Conservation (phyloP, 2,113 vertebrate genomes). For the Gnathonemus longibarbis region DNA sequence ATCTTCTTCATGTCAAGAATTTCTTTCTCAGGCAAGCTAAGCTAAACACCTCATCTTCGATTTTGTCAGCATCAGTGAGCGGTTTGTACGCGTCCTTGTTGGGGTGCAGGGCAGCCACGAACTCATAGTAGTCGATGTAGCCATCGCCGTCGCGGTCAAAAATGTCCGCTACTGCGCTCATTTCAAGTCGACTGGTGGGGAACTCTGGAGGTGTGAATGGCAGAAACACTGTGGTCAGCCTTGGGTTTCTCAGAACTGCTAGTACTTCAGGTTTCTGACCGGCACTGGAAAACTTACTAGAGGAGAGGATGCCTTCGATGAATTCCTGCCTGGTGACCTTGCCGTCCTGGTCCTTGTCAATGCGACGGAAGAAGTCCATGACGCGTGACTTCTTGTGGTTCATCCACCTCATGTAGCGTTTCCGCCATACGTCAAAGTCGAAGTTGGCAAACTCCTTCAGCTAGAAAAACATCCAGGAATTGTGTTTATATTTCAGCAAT, state of each 20-base stretch:
- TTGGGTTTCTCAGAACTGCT: background rate
- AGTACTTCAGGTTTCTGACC: background rate
- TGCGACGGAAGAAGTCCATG: constrained; percentile 98
- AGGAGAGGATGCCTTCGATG: constrained; percentile 95
- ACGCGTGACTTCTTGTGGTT: constrained; percentile 98
- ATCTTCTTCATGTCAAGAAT: background rate
- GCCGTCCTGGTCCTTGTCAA: constrained; percentile 97
- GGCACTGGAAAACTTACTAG: constrained; percentile 69
- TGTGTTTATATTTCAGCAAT: background rate
- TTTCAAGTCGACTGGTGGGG: constrained; percentile 91
- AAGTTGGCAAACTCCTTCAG: constrained; percentile 96
- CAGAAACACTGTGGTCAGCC: background rate
- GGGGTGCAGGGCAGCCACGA: constrained; percentile 94
- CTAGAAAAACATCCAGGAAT: constrained; percentile 46
- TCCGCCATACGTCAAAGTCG: constrained; percentile 96
- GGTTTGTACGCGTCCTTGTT: constrained; percentile 98
- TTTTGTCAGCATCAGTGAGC: constrained; percentile 94
- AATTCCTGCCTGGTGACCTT: constrained; percentile 98
- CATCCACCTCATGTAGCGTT: constrained; percentile 99
- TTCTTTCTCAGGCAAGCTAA: background rate
- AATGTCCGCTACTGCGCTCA: constrained; percentile 98
- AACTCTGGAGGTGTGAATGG: constrained; percentile 64
- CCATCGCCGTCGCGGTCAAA: constrained; percentile 95
- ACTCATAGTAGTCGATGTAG: constrained; percentile 98
- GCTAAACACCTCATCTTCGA: constrained; percentile 86